Evolutionary conservation across 2,113 vertebrate genomes (phyloP).

Genomic region (Pangasianodon gigas): DNA sequence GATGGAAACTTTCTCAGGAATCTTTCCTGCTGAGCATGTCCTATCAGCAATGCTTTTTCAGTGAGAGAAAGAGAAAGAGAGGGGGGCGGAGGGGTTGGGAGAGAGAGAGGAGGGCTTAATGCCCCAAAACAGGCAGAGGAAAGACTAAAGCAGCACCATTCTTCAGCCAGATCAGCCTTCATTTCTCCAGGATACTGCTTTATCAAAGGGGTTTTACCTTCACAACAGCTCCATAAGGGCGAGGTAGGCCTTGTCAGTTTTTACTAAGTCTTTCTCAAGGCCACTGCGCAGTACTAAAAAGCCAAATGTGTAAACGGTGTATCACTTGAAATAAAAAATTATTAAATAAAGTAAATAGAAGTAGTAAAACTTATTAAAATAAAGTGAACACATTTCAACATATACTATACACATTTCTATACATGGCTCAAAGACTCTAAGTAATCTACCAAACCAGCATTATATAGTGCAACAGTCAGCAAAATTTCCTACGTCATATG

Average conservation of each 20-base stretch:
- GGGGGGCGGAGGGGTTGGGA: background rate
- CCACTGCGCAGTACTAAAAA: background rate
- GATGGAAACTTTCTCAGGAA: slow-evolving; percentile 9
- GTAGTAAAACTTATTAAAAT: too few species aligned
- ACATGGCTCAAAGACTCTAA: background rate
- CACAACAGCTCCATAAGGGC: slow-evolving; percentile 3
- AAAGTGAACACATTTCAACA: background rate
- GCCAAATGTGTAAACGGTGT: background rate
- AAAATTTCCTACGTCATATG: background rate
- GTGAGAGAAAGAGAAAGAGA: slow-evolving; percentile 1
- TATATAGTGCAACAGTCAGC: background rate
- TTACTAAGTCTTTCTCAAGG: background rate
- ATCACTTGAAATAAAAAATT: background rate
- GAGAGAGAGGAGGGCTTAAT: slow-evolving; percentile 27
- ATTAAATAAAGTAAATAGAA: background rate
- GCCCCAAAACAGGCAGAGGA: slow-evolving; percentile 11
- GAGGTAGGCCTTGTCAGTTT: slow-evolving; percentile 39
- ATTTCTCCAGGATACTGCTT: slow-evolving; percentile 1
- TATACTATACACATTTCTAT: background rate
- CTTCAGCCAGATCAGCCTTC: slow-evolving; percentile 26
- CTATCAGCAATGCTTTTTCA: slow-evolving; percentile 31
- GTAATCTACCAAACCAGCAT: background rate
- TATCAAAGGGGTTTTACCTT: background rate
- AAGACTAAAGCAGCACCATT: slow-evolving; percentile 22
- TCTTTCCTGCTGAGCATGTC: slow-evolving; percentile 42